Base-by-base conservation (phyloP, 2,888 invertebrate genomes). In the Bedellia somnulentella region DNA sequence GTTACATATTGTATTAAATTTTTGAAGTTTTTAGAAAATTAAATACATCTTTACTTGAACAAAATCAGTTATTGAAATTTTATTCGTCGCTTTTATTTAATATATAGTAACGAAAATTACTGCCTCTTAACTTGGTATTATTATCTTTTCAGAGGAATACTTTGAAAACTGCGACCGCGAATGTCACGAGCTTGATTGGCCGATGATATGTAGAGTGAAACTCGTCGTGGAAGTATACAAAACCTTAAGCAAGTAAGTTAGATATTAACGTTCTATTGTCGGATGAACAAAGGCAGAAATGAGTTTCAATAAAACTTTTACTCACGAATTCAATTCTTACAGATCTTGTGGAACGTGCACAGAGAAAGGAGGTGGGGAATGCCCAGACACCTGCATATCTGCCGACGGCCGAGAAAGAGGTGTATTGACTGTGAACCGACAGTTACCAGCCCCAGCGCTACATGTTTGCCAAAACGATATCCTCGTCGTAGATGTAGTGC, bases 121-220 rank as follows among this genome's bases (percentile, higher is more conserved):
- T n/a, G n/a, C n/a, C n/a, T n/a, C n/a, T n/a, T n/a, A n/a, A n/a
- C n/a, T n/a, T n/a, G n/a, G n/a, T n/a, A n/a, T n/a, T n/a, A n/a
- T n/a, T n/a, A n/a, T 18, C 44, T 55, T 83, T 83, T 29, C 80
- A 87, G 87, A 86, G 60, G 82, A 83, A 50, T 81, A 81, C 46
- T 85, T 84, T 46, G 80, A 84, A 45, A 83, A 83, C 47, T 90
- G 90, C 56, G 83, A 86, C 49, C 76, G 90, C 45, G 83, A 85
- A 43, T 90, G 90, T 55, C 83, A 86, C 46, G 85, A 85, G 39
- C 61, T 85, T 36, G 86, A 84, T 47, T 86, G 86, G 82, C 87
- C 87, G 3, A 87, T 87, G 86, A 86, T 85, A 45, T 90, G 90
- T 56, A 76, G 87, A 34, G 81, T 88, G 37, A 85, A 86, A 61